Base-by-base conservation (phyloP, 37 sponge, comb jelly and placozoan species). In the Crambe crambe region DNA sequence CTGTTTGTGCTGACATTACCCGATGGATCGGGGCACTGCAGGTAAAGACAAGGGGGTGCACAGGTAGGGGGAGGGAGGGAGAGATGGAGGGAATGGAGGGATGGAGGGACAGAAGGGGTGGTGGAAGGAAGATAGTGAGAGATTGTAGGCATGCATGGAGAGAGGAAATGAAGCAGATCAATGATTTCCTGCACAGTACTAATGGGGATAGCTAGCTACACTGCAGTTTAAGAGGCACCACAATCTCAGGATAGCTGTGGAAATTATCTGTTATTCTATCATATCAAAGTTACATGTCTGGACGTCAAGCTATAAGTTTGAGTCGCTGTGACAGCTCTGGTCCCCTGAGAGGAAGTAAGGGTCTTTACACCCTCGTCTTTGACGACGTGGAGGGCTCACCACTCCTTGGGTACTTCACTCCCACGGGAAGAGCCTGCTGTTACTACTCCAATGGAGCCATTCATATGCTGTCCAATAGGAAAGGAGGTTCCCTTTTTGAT, bases 371-470 rank as follows among this genome's bases (percentile, higher is more conserved):
- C 25, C 58, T 80, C 34, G 89, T 84, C 65, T 96, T 77, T 73
- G 80, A 82, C 39, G 83, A 96, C 58, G 51, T 35, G 1, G 86
- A 80, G 26, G 73, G 25, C 23, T 40, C 39, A 63, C n/a, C 66
- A 36, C 80, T 96, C 78, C 73, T 93, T 39, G 93, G 83, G 18
- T 90, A 67, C 70, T 96, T 93, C 86, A 85, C 75, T 32, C 91
- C 96, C 5, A 31, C 41, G 57, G 96, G 96, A 23, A 78, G 38
- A 41, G 83, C 41, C 61, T 85, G 87, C 75, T 89, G 93, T 77
- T 96, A 96, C 82, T 37, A 96, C 67, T 70, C 37, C 6, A 86
- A 58, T 51, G 91, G 91, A 3, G 44, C 25, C 23, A 73, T 95
- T 3, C 79, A 58, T 2, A 72, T 96, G 82, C 77, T 87, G 30